These are phyloP conservation scores for Lethenteron camtschaticum DNA, from an alignment of 2,113 vertebrate species.

Conservation along the genomic window DNA sequence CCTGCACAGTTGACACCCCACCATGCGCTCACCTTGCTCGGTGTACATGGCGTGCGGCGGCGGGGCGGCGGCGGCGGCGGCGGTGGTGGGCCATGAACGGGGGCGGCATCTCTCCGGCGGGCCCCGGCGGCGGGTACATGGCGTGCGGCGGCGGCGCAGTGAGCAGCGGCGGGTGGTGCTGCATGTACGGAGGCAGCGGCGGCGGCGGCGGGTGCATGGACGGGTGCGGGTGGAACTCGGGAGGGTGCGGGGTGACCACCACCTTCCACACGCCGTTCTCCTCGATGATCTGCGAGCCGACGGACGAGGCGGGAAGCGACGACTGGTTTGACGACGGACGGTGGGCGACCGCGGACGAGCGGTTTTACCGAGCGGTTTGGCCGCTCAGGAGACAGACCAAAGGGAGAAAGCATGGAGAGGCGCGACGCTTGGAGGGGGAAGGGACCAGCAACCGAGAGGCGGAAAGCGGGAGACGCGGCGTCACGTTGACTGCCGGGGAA, in stretches of 20 bases:
- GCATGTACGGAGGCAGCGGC: slow-evolving; percentile 65
- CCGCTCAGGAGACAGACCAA: too few relatives aligned
- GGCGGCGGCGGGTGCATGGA: slow-evolving; percentile 81
- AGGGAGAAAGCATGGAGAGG: too few relatives aligned
- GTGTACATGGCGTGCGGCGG: slow-evolving; percentile 37
- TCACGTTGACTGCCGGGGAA: too few relatives aligned
- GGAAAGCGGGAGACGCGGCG: too few relatives aligned
- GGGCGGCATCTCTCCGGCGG: slow-evolving; percentile 62
- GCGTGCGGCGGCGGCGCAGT: slow-evolving; percentile 39
- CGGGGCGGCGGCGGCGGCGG: slow-evolving; percentile 30
- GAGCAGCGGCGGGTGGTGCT: slow-evolving; percentile 71
- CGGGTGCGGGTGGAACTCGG: slow-evolving; percentile 74
- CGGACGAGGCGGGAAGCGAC: too few relatives aligned
- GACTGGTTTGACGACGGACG: too few relatives aligned
- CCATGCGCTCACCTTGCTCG: slow-evolving; percentile 48
- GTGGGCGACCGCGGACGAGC: too few relatives aligned
- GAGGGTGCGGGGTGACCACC: slow-evolving; percentile 86
- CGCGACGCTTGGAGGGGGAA: too few relatives aligned
- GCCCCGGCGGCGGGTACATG: slow-evolving; percentile 75
- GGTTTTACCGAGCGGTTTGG: too few relatives aligned
- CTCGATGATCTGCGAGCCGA: slow-evolving; percentile 51
- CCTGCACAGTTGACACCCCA: too few relatives aligned
- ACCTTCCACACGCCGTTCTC: slow-evolving; percentile 82
- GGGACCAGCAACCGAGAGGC: too few relatives aligned
- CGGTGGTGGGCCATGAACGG: slow-evolving; percentile 78